Percentiles rank a stretch among this genome's conserved stretches.
Conservation (phyloP, 1,140 invertebrate genomes). For the Bactericera cockerelli region DNA sequence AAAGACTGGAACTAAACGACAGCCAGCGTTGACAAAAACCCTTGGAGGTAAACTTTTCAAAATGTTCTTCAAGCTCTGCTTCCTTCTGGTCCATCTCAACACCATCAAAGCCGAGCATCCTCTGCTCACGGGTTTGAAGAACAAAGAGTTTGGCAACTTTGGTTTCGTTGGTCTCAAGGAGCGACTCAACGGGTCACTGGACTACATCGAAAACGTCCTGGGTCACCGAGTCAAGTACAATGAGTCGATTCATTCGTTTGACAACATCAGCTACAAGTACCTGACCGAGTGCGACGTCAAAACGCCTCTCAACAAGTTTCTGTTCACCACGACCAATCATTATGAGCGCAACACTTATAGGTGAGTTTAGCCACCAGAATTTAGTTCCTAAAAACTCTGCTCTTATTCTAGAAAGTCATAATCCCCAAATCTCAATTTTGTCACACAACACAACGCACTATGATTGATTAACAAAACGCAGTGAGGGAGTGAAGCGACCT, state of each 20-base stretch:
- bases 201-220: not conserved
- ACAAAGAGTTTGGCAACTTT: not conserved
- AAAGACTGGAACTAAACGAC: too few species aligned
- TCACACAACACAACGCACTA: too few species aligned
- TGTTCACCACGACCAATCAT: not conserved
- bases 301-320: slow-evolving; percentile 3
- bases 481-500: too few species aligned
- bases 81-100: too few species aligned
- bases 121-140: not conserved
- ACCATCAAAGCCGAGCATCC: not conserved
- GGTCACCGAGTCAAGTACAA: not conserved
- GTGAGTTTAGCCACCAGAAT: too few species aligned
- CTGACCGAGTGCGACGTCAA: not conserved
- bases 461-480: too few species aligned
- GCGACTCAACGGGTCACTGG: not conserved
- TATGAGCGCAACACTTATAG: not conserved
- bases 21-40: too few species aligned
- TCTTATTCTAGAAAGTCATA: too few species aligned
- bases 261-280: not conserved
- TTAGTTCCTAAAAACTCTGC: too few species aligned
- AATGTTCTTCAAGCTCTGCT: too few species aligned
- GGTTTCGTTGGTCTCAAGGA: not conserved
- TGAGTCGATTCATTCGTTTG: not conserved
- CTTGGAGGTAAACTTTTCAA: too few species aligned
- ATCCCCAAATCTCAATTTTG: too few species aligned